Conservation (phyloP, 2,113 vertebrate species). For the Cisticola juncidis region DNA sequence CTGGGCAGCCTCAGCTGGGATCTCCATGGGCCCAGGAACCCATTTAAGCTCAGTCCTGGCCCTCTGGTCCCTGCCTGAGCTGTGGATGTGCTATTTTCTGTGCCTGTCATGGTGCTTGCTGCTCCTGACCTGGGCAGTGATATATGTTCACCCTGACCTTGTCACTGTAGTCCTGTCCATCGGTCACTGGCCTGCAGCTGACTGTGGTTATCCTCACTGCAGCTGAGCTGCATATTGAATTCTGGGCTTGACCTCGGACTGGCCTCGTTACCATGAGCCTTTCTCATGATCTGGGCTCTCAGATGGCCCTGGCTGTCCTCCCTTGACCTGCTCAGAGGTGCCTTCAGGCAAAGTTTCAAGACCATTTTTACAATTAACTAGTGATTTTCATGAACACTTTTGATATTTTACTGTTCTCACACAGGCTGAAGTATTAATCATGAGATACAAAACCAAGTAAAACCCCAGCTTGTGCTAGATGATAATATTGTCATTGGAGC, state of each 20-base stretch:
- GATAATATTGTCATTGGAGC: background rate
- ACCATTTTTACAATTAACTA: background rate
- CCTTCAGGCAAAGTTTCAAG: background rate
- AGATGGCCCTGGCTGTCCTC: background rate
- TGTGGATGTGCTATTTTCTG: background rate
- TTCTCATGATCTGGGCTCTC: background rate
- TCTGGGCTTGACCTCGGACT: background rate
- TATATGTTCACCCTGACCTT: background rate
- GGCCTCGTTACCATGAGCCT: background rate
- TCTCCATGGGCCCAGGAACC: background rate
- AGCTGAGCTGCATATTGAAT: background rate
- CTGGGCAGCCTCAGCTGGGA: background rate
- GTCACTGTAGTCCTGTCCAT: background rate
- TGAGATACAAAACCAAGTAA: background rate
- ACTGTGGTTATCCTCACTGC: background rate
- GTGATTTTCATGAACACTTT: background rate
- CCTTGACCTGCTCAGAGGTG: background rate
- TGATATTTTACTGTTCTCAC: background rate
- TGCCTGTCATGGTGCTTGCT: background rate
- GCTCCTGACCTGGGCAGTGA: background rate
- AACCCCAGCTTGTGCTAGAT: background rate
- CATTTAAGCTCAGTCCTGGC: background rate
- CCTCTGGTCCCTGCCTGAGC: background rate
- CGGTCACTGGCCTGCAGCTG: background rate
- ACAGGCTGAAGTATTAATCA: background rate